Conservation (phyloP, 2,797 vertebrate species). For the Pseudocheirus occidentalis region DNA sequence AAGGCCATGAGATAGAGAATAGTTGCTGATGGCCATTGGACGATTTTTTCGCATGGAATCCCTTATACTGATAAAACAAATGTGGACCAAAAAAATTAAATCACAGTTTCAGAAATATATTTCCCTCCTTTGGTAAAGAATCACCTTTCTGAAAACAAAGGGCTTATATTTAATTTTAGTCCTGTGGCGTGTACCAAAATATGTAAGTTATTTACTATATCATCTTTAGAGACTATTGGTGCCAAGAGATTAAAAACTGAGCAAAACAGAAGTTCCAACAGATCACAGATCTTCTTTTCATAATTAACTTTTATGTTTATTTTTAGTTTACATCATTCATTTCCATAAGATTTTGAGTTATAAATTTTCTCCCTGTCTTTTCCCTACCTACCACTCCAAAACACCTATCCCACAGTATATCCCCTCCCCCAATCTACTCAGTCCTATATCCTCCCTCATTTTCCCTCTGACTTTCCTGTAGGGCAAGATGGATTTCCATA, state of each 20-base stretch:
- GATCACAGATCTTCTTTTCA: not conserved
- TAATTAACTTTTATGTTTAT: too few species aligned
- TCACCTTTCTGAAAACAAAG: slow-evolving; percentile 37
- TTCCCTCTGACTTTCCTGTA: too few species aligned
- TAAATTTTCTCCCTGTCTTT: too few species aligned
- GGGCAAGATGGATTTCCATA: too few species aligned
- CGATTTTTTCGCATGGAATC: not conserved
- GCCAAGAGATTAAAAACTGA: slow-evolving; percentile 24
- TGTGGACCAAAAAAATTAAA: not conserved
- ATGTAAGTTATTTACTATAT: slow-evolving; percentile 14
- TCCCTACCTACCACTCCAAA: too few species aligned
- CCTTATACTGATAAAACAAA: not conserved
- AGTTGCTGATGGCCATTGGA: not conserved
- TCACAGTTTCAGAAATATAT: slow-evolving; percentile 32
- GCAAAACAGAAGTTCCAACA: not conserved
- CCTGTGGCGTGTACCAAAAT: slow-evolving; percentile 61
- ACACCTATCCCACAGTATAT: too few species aligned
- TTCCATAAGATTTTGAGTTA: too few species aligned
- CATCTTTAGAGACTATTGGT: not conserved
- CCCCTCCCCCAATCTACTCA: too few species aligned
- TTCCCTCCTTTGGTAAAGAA: slow-evolving; percentile 30
- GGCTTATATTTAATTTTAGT: slow-evolving; percentile 53
- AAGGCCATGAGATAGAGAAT: not conserved
- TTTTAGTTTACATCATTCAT: too few species aligned
- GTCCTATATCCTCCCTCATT: too few species aligned